Evolutionary conservation across 2,113 vertebrate species (phyloP).

Genomic region (Piaya cayana): DNA sequence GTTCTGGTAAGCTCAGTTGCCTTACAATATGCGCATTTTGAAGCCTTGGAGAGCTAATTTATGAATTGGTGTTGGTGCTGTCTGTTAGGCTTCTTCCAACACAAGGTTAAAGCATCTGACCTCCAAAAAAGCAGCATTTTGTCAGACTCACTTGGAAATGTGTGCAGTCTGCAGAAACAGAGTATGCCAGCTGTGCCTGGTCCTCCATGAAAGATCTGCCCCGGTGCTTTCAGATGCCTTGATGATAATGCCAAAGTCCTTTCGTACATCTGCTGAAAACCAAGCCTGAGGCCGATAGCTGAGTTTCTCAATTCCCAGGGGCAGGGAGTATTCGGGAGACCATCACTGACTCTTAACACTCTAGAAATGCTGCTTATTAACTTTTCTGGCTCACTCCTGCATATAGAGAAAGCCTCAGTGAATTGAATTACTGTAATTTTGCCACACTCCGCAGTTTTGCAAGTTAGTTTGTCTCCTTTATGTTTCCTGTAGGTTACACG

Average conservation of each 20-base stretch:
- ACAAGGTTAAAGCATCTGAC: neutral
- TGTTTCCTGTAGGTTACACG: neutral
- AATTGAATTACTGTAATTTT: slow-evolving; percentile 3
- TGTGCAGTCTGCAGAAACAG: neutral
- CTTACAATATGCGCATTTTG: neutral
- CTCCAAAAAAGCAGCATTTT: neutral
- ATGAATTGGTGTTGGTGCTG: neutral
- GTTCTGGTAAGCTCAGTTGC: neutral
- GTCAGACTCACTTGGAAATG: neutral
- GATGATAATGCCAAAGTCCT: neutral
- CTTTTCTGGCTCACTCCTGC: neutral
- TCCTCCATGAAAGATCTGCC: neutral
- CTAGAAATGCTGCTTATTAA: neutral
- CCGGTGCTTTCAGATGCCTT: neutral
- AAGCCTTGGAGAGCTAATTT: neutral
- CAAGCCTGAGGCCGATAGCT: neutral
- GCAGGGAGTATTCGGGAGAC: neutral
- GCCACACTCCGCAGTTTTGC: neutral
- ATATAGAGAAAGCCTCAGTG: neutral
- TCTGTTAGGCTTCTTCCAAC: neutral
- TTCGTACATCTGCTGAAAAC: neutral
- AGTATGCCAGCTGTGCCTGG: neutral
- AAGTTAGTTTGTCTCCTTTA: neutral
- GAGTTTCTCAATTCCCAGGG: neutral
- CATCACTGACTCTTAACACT: neutral